Evolutionary conservation across 2,113 vertebrate species (phyloP), one percentile per base, ranked within the genome.

Genomic region (Oncorhynchus tshawytscha): DNA sequence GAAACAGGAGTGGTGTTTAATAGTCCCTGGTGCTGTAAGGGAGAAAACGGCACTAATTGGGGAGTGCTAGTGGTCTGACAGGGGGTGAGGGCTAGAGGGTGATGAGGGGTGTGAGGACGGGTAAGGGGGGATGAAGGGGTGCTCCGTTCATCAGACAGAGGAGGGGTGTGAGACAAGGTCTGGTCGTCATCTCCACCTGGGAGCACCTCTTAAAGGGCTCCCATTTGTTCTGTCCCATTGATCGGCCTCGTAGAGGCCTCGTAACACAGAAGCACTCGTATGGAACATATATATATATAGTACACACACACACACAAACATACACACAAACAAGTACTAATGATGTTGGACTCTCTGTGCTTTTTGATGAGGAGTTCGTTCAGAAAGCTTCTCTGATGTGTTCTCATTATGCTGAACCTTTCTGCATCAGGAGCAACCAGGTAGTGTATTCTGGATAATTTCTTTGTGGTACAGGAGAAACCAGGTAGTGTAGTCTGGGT

Each of bases 1-100:
- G 95, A 95, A 94, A 94, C 94, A 95, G 93, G 92, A 95, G 92
- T 94, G 93, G 90, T 95, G 95, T 96, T 96, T 95, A 94, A 94
- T 92, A 92, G 90, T 94, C 22, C 91, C 93, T 92, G 93, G 92
- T 92, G 91, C 93, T 95, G 93, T 92, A 92, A 93, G 91, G 93
- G 89, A 89, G 91, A 93, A 95, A 95, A 94, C 93, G 93, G 91
- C 93, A 93, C 94, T 97, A 96, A 98, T 97, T 97, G 96, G 95
- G 89, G 93, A 94, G 94, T 87, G 92, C 93, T 90, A 92, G 91
- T 91, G 94, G 96, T 96, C 94, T 94, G 94, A 93, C 94, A 94
- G 91, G 91, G 88, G 71, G 88, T 22, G 66, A 31, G 13, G 71
- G 29, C 24, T 48, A 22, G 45, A 5, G 57, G 54, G 48, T n/a